These are phyloP conservation scores for Megaceryle torquata DNA, from an alignment of 2,113 vertebrate species.

Conservation along the genomic window DNA sequence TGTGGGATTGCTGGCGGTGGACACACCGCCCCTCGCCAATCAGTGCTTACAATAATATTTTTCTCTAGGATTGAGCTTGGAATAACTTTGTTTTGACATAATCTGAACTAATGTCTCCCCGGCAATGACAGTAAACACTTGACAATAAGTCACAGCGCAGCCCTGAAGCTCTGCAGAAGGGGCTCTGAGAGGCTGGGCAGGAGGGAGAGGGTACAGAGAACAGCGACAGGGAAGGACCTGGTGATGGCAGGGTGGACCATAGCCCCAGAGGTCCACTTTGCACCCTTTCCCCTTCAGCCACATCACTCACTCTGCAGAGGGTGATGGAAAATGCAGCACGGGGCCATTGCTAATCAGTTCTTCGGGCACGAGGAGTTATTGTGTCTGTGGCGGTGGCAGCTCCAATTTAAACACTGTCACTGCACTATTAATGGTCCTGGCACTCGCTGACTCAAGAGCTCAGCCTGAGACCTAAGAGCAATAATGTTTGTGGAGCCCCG, in stretches of 20 bases:
- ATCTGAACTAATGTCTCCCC: constrained; percentile 56
- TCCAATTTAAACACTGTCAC: constrained; percentile 35
- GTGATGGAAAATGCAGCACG: neutral
- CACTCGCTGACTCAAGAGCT: rapidly evolving
- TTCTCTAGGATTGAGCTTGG: constrained; percentile 48
- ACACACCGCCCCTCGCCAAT: constrained; percentile 27
- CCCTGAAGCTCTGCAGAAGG: constrained; percentile 41
- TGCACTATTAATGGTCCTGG: constrained; percentile 39
- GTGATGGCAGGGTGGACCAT: neutral
- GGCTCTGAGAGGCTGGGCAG: neutral
- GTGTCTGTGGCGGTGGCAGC: constrained; percentile 27
- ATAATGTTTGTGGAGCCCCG: neutral
- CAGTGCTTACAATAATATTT: constrained; percentile 58
- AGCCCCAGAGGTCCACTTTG: neutral
- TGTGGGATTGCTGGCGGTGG: constrained; percentile 30
- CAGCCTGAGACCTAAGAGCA: neutral
- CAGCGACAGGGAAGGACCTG: neutral
- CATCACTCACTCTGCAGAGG: neutral
- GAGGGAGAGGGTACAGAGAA: neutral
- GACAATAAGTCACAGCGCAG: constrained; percentile 17
- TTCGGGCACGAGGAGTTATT: neutral
- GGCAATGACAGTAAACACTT: constrained; percentile 71
- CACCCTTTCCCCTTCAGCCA: neutral
- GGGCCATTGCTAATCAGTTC: neutral
- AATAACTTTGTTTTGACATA: constrained; percentile 64